Evolutionary conservation across 2,888 invertebrate species (phyloP).

Genomic region (Eurytoma californica): DNA sequence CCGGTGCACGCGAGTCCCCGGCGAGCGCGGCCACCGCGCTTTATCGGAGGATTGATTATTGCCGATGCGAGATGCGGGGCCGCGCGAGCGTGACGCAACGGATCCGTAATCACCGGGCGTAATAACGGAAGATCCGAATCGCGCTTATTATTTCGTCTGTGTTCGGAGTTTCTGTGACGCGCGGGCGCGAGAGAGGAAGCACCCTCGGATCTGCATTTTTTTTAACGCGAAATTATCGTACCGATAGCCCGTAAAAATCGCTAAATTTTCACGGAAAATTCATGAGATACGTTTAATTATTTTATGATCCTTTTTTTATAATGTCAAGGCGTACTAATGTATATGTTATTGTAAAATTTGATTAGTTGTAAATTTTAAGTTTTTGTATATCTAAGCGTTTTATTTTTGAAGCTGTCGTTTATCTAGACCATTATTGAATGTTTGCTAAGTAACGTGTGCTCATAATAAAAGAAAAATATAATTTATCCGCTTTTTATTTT

Average conservation of each 20-base stretch:
- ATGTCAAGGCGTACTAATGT: constrained; percentile 40
- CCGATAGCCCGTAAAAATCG: not conserved
- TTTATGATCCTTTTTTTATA: constrained; percentile 17
- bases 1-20: constrained; percentile 17
- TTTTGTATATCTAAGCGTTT: constrained; percentile 38
- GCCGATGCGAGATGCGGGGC: constrained; percentile 1
- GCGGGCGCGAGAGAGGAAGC: not conserved
- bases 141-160: constrained; percentile 13
- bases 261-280: constrained; percentile 9
- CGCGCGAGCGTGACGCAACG: constrained; percentile 15
- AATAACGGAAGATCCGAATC: constrained; percentile 20
- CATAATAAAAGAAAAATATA: constrained; percentile 18
- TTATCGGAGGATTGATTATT: constrained; percentile 41
- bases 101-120: constrained; percentile 17
- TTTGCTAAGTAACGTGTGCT: constrained; percentile 23
- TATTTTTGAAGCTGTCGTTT: constrained; percentile 30
- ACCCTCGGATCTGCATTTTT: not conserved
- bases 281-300: constrained; percentile 9
- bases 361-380: constrained; percentile 47
- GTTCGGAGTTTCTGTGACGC: constrained; percentile 5
- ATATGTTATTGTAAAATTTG: constrained; percentile 51
- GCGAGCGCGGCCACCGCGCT: not conserved
- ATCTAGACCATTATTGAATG: constrained; percentile 18
- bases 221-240: not conserved
- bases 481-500: no score